Conservation (phyloP, 1,140 invertebrate genomes). For the Marisa cornuarietis region DNA sequence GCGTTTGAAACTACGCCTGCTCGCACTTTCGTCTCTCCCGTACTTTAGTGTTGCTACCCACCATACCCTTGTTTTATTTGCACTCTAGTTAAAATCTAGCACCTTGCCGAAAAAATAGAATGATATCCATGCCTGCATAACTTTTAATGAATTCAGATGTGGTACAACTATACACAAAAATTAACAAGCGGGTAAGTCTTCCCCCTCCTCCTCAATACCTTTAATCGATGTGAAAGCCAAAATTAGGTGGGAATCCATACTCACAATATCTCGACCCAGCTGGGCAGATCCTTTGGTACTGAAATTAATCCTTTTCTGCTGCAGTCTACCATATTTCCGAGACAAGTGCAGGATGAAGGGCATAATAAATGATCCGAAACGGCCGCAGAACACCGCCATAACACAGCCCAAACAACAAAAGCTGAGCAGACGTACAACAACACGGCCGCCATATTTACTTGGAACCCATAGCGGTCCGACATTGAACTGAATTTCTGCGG, state of each 20-base stretch:
- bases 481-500: slow-evolving; percentile 33
- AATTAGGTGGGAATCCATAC: slow-evolving; percentile 39
- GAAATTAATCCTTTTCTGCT: slow-evolving; percentile 53
- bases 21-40: no score
- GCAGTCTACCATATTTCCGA: slow-evolving; percentile 61
- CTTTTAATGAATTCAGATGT: no score
- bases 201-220: no score
- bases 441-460: slow-evolving; percentile 46
- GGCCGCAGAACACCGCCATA: slow-evolving; percentile 31
- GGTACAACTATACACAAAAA: no score
- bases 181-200: no score
- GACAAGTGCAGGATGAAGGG: slow-evolving; percentile 58
- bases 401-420: slow-evolving; percentile 51
- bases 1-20: no score
- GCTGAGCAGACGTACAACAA: slow-evolving; percentile 41
- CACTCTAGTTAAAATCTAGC: no score
- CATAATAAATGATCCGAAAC: slow-evolving; percentile 39
- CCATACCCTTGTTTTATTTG: no score
- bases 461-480: slow-evolving; percentile 32
- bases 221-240: slow-evolving; percentile 8
- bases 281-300: slow-evolving; percentile 53
- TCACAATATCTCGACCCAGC: slow-evolving; percentile 61
- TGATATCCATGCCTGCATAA: no score
- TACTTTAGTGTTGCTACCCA: no score
- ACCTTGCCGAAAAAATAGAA: no score